Percentiles rank a stretch among this genome's conserved stretches.
Evolutionary conservation across 2,888 invertebrate genomes (phyloP).

Genomic region (Neoascia interrupta): DNA sequence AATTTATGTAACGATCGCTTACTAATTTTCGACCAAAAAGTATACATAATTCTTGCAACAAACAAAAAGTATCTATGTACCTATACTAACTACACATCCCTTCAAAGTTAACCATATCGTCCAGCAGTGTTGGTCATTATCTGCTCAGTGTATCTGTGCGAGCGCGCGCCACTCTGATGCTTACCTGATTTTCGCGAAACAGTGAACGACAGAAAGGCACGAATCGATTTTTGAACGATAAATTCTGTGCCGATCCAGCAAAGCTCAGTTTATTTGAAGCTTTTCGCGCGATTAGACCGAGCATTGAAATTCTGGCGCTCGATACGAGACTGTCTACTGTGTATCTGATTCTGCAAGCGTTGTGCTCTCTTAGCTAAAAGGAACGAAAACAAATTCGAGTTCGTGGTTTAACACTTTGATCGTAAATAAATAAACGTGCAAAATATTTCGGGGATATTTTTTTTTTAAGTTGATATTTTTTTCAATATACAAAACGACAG

Average conservation of each 20-base stretch:
- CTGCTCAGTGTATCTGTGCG: constrained; percentile 21
- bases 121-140: background rate
- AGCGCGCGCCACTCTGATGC: constrained; percentile 15
- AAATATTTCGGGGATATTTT: constrained; percentile 32
- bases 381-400: constrained; percentile 15
- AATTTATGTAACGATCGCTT: constrained; percentile 30
- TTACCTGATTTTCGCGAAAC: constrained; percentile 39
- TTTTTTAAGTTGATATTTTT: constrained; percentile 2
- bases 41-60: constrained; percentile 6
- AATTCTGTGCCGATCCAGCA: constrained; percentile 60
- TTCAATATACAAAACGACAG: constrained; percentile 1
- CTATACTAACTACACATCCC: constrained; percentile 12
- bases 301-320: constrained; percentile 28
- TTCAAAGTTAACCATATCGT: background rate
- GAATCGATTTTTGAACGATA: constrained; percentile 64
- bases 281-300: constrained; percentile 62
- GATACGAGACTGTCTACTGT: constrained; percentile 18
- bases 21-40: constrained; percentile 11
- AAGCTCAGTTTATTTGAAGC: constrained; percentile 68
- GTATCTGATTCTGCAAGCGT: constrained; percentile 8
- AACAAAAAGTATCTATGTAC: too few species aligned
- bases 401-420: constrained; percentile 1
- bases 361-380: background rate
- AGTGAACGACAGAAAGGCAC: constrained; percentile 55
- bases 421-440: constrained; percentile 4